Conservation (phyloP, 2,888 invertebrate genomes). For the Eupithecia centaureata region DNA sequence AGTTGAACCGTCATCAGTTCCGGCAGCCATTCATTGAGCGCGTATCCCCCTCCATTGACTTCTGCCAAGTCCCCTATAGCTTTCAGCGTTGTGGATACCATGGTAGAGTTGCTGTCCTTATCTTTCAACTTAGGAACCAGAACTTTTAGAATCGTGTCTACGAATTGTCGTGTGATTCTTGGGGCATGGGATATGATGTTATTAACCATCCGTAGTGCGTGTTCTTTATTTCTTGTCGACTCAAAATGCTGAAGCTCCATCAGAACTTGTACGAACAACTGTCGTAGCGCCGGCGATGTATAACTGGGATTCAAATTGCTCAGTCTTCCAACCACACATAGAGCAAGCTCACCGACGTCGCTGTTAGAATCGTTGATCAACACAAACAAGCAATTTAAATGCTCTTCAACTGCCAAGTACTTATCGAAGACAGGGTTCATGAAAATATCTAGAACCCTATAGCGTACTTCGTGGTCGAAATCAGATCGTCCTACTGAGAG, state of each 20-base stretch:
- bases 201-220: conserved; percentile 96
- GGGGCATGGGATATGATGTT: conserved; percentile 97
- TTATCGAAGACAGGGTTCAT: conserved; percentile 95
- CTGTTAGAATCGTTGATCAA: conserved; percentile 98
- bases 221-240: conserved; percentile 97
- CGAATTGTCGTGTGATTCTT: conserved; percentile 96
- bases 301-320: conserved; percentile 98
- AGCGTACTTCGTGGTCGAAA: conserved; percentile 96
- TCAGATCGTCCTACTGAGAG: conserved; percentile 97
- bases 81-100: conserved; percentile 94
- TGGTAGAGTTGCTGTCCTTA: conserved; percentile 94
- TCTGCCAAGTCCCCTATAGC: conserved; percentile 98
- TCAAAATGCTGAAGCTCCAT: conserved; percentile 98
- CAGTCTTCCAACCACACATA: conserved; percentile 95
- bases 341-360: conserved; percentile 96
- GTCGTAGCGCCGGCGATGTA: conserved; percentile 97
- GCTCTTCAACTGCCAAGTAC: conserved; percentile 97
- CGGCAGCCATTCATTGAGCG: conserved; percentile 94
- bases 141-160: conserved; percentile 95
- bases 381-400: conserved; percentile 95
- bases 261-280: conserved; percentile 94
- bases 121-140: conserved; percentile 96
- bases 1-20: conserved; percentile 94
- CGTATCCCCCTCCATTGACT: conserved; percentile 92
- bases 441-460: conserved; percentile 95